Percentiles rank a stretch among this genome's conserved stretches.
These are phyloP conservation scores for Tenthredo scrophulariae DNA, from an alignment of 2,888 invertebrate species.

Conservation along the genomic window DNA sequence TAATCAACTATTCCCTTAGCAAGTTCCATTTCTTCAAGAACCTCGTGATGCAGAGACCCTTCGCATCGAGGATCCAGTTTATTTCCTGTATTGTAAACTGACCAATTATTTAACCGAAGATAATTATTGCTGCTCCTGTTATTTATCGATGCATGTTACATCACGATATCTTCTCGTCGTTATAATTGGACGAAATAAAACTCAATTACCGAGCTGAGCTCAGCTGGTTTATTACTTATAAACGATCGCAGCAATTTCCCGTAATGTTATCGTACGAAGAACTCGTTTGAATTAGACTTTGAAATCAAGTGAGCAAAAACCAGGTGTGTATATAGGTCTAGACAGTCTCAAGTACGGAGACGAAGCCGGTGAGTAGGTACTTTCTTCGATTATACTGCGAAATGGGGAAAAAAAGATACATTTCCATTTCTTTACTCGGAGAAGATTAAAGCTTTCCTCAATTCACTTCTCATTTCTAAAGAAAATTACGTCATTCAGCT, in stretches of 20 bases:
- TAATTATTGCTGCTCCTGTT: not conserved
- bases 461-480: not conserved
- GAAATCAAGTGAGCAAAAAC: conserved; percentile 45
- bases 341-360: not conserved
- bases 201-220: not conserved
- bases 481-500: not conserved
- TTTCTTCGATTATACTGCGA: conserved; percentile 45
- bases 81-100: not conserved
- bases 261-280: conserved; percentile 44
- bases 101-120: not conserved
- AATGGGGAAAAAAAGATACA: conserved; percentile 13
- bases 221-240: not conserved
- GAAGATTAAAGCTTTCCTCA: conserved; percentile 43
- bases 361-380: conserved; percentile 29
- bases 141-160: not conserved
- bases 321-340: not conserved
- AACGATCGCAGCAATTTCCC: conserved; percentile 9
- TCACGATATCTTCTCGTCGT: not conserved
- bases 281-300: conserved; percentile 53
- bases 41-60: not conserved
- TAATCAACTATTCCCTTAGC: not conserved
- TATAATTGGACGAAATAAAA: not conserved
- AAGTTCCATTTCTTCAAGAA: not conserved
- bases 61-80: not conserved
- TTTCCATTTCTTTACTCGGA: conserved; percentile 41